Conservation (phyloP, 2,888 invertebrate species). For the Coecobrya sp. region DNA sequence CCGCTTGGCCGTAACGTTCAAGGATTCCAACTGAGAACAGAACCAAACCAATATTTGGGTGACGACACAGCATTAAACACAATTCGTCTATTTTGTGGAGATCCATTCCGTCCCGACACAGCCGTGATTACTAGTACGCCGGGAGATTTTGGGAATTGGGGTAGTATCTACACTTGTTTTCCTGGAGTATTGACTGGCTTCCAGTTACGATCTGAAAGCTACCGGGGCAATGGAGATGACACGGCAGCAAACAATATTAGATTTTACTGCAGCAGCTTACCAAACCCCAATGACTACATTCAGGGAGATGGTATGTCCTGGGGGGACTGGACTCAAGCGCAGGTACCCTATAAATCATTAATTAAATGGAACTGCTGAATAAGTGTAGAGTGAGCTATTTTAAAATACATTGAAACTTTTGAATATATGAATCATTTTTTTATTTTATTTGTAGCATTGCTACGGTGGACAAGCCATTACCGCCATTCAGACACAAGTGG, state of each 20-base stretch:
- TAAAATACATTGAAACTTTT: too few relatives aligned
- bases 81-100: conserved; percentile 72
- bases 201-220: background rate
- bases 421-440: too few relatives aligned
- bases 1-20: conserved; percentile 52
- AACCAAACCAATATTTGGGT: conserved; percentile 37
- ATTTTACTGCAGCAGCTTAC: conserved; percentile 46
- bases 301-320: conserved; percentile 78
- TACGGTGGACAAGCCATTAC: conserved; percentile 68
- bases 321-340: conserved; percentile 73
- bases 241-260: conserved; percentile 74
- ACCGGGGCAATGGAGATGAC: conserved; percentile 48
- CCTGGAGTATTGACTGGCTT: conserved; percentile 52
- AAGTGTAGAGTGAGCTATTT: too few relatives aligned
- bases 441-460: too few relatives aligned
- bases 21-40: conserved; percentile 72
- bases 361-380: too few relatives aligned
- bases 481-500: conserved; percentile 83
- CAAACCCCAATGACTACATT: conserved; percentile 50
- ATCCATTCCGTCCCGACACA: conserved; percentile 25
- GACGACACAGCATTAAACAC: conserved; percentile 64
- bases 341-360: too few relatives aligned
- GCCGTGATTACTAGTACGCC: conserved; percentile 25
- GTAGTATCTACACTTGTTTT: conserved; percentile 63
- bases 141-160: conserved; percentile 73